These are phyloP conservation scores for Lysiphlebus fabarum DNA, from an alignment of 1,140 invertebrate species.

Conservation along the genomic window DNA sequence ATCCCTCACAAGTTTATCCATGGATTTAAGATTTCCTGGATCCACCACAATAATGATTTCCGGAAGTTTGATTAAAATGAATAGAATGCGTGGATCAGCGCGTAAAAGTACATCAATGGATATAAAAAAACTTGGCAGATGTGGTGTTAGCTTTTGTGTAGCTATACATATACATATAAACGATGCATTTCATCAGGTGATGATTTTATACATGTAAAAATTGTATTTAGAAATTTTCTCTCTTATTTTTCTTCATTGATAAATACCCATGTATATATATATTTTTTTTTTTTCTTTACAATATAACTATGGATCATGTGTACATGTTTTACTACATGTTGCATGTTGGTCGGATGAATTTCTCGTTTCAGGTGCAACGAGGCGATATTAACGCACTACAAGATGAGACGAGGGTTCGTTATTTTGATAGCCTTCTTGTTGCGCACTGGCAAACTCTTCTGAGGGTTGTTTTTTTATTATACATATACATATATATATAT, in stretches of 20 bases:
- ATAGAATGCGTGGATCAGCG: background rate
- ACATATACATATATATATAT: constrained; percentile 13
- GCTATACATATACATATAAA: background rate
- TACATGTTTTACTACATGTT: too few relatives aligned
- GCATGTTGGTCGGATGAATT: background rate
- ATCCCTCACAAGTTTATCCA: constrained; percentile 15
- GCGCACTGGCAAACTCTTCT: constrained; percentile 17
- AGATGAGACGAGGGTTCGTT: constrained; percentile 31
- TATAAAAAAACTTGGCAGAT: constrained; percentile 7
- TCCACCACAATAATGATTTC: constrained; percentile 13
- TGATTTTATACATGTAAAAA: too few relatives aligned
- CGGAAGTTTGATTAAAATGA: constrained; percentile 24
- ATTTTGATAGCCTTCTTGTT: constrained; percentile 31
- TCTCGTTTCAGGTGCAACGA: constrained; percentile 30
- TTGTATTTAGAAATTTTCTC: too few relatives aligned
- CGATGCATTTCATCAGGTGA: background rate
- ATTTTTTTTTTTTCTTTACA: background rate
- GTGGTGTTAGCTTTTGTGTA: constrained; percentile 11
- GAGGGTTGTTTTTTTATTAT: constrained; percentile 3
- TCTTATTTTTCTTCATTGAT: background rate
- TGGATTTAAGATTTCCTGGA: constrained; percentile 5
- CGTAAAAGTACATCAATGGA: constrained; percentile 27
- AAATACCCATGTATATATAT: too few relatives aligned
- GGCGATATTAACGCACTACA: constrained; percentile 29
- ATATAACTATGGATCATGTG: too few relatives aligned